Evolutionary conservation across 92 coral and sea anemone genomes (phyloP).

Genomic region (Epizoanthus ramosus): DNA sequence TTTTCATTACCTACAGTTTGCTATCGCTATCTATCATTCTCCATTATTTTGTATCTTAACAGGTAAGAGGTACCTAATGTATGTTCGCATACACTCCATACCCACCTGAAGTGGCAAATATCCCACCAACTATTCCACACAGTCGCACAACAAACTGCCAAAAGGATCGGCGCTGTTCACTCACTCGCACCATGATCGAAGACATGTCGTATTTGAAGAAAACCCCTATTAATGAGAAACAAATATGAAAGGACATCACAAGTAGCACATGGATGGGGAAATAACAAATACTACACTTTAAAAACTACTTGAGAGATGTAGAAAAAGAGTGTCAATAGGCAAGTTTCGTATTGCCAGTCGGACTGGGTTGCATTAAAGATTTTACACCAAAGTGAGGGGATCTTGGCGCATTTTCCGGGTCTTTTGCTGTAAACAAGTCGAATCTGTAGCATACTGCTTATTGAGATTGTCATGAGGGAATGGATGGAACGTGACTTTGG

Average conservation of each 20-base stretch:
- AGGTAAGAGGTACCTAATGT: not conserved
- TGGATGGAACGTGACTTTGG: too few relatives aligned
- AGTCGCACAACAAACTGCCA: slow-evolving; percentile 89
- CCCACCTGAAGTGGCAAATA: slow-evolving; percentile 95
- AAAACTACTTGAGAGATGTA: too few relatives aligned
- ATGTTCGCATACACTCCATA: not conserved
- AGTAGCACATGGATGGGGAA: not conserved
- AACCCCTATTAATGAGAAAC: slow-evolving; percentile 56
- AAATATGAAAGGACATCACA: not conserved
- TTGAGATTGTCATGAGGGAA: too few relatives aligned
- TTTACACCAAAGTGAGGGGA: too few relatives aligned
- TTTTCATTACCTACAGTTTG: not conserved
- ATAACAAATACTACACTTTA: too few relatives aligned
- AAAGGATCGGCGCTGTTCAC: slow-evolving; percentile 76
- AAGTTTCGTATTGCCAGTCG: too few relatives aligned
- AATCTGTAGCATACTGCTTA: too few relatives aligned
- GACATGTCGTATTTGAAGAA: slow-evolving; percentile 97
- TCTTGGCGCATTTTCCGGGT: too few relatives aligned
- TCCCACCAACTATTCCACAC: slow-evolving; percentile 99
- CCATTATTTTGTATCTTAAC: not conserved
- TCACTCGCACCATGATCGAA: slow-evolving; percentile 92
- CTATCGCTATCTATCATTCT: not conserved
- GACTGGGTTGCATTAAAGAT: too few relatives aligned
- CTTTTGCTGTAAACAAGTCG: too few relatives aligned
- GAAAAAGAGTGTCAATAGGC: too few relatives aligned